A percentile compares a stretch with the other conserved stretches of the same genome.
Conservation (phyloP, 2,113 vertebrate species). For the Osmerus mordax region DNA sequence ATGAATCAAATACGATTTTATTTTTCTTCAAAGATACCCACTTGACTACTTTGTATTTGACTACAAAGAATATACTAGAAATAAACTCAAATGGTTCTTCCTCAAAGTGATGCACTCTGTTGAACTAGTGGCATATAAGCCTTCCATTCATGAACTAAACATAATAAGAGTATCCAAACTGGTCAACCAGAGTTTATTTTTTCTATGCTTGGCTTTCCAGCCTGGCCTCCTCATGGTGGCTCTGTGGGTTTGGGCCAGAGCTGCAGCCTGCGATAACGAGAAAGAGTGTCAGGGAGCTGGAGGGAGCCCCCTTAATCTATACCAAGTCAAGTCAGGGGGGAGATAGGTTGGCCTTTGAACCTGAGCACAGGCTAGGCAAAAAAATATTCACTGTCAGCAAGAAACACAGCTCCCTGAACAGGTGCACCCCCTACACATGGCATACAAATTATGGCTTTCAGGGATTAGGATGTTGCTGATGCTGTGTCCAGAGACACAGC, state of each 20-base stretch:
- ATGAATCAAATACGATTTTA: too few relatives aligned
- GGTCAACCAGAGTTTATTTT: neutral
- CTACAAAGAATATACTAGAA: too few relatives aligned
- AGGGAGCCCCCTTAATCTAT: constrained; percentile 24
- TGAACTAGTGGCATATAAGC: neutral
- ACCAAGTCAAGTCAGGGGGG: constrained; percentile 17
- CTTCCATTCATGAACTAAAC: too few relatives aligned
- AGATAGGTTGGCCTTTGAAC: constrained; percentile 21
- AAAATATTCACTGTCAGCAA: constrained; percentile 23
- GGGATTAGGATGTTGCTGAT: constrained; percentile 24
- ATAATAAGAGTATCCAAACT: too few relatives aligned
- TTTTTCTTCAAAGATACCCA: too few relatives aligned
- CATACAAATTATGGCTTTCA: constrained; percentile 25
- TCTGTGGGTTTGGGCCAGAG: constrained; percentile 52
- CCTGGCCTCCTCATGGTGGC: constrained; percentile 32
- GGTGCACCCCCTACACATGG: constrained; percentile 15
- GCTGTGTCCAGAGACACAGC: neutral
- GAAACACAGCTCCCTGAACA: constrained; percentile 18
- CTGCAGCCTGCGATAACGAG: constrained; percentile 11
- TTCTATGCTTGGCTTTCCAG: neutral
- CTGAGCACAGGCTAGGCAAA: constrained; percentile 10
- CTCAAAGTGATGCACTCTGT: neutral
- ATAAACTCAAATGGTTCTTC: neutral
- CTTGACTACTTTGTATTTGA: too few relatives aligned
- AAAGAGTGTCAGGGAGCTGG: neutral